Evolutionary conservation across 2,113 vertebrate species (phyloP), one percentile per base, ranked within the genome.

Genomic region (Pipa parva): DNA sequence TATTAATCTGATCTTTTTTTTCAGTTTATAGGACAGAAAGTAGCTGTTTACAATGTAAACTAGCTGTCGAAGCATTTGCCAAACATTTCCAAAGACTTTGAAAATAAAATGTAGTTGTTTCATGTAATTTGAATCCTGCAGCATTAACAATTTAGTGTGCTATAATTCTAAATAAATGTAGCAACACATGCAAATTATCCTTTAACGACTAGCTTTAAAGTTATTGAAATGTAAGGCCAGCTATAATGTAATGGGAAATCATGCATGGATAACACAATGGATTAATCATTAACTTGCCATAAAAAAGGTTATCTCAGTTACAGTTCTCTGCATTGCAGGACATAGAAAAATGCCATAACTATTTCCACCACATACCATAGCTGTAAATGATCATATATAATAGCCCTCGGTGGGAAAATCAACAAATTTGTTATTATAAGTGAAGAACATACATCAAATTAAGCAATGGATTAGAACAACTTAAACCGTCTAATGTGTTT

Each of bases 131-230:
- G 75, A 74, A 78, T 80, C 63, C 71, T 72, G 73, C 15, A 42
- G 26, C 61, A 69, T 77, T 80, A 77, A 73, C 22, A 76, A 46
- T 71, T 75, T 69, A 78, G 42, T 55, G 26, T 74, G 77, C 70
- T 80, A 78, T 76, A 66, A 72, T 79, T 84, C 59, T 76, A 17
- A 72, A 74, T 75, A 76, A 82, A 76, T 72, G 63, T 63, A 72
- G 1, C 36, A 76, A 74, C 71, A 56, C 31, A 63, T 80, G 76
- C 73, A 80, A 79, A 79, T 61, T 56, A 59, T 70, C 33, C 74
- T 80, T 78, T 79, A 77, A 77, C 67, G 62, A 46, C 15, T 80
- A 79, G 17, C 22, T 78, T 61, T 75, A 73, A 74, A 78, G 36
- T 60, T 75, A 33, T 62, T 73, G 56, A 39, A 75, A 57, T 57